Percentiles rank a stretch among this genome's conserved stretches.
These are phyloP conservation scores for Lutraria rhynchaena DNA, from an alignment of 1,140 invertebrate genomes.

Conservation along the genomic window DNA sequence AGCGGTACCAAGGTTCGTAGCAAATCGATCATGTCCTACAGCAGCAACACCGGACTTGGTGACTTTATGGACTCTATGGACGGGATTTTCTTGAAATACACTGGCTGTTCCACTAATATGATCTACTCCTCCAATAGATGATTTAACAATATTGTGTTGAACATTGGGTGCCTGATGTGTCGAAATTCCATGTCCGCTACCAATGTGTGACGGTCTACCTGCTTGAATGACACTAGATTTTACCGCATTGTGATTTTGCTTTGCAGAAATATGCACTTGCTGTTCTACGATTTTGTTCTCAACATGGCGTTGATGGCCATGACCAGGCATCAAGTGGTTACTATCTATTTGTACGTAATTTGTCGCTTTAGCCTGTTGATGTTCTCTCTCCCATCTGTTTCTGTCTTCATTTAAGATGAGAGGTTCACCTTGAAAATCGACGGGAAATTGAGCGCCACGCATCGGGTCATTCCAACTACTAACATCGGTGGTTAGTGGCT, in stretches of 20 bases:
- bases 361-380: too few species aligned
- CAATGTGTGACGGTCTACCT: background rate
- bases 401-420: too few species aligned
- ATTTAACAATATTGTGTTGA: conserved; percentile 25
- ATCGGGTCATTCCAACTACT: conserved; percentile 6
- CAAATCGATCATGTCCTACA: conserved; percentile 27
- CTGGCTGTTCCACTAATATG: background rate
- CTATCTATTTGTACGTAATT: too few species aligned
- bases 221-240: conserved; percentile 5
- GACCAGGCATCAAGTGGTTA: too few species aligned
- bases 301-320: too few species aligned
- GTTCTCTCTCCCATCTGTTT: too few species aligned
- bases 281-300: background rate
- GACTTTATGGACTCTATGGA: conserved; percentile 44
- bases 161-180: conserved; percentile 5
- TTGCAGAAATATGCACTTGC: conserved; percentile 33
- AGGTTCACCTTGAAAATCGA: background rate
- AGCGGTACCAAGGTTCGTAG: conserved; percentile 20
- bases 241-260: background rate
- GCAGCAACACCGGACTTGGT: conserved; percentile 8
- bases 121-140: background rate
- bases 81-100: background rate
- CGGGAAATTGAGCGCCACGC: conserved; percentile 5
- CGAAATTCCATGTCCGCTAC: background rate
- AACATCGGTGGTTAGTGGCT: background rate